These are phyloP conservation scores for Falco biarmicus DNA, from an alignment of 2,797 vertebrate species.

Conservation along the genomic window DNA sequence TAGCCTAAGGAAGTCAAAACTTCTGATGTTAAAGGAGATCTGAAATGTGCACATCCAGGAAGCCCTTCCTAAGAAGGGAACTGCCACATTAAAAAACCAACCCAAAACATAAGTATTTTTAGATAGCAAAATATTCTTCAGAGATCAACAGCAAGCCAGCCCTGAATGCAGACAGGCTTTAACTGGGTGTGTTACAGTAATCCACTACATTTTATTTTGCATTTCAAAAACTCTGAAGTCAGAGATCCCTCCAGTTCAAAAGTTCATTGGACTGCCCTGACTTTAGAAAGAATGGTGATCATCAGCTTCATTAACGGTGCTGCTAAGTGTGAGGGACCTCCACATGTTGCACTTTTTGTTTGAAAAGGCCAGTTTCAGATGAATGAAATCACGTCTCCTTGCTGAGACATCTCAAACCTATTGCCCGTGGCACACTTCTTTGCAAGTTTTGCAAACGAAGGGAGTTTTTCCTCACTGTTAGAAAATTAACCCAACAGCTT, in stretches of 20 bases:
- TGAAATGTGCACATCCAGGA: not conserved
- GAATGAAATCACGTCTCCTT: not conserved
- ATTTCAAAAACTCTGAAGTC: not conserved
- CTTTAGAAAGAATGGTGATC: not conserved
- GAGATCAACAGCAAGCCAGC: not conserved
- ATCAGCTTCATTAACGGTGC: not conserved
- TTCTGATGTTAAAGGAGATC: not conserved
- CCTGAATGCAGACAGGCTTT: not conserved
- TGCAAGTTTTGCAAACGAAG: not conserved
- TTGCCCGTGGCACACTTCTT: not conserved
- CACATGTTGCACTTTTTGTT: not conserved
- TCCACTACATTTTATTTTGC: not conserved
- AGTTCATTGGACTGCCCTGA: not conserved
- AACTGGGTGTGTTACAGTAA: not conserved
- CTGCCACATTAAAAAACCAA: not conserved
- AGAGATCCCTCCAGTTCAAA: not conserved
- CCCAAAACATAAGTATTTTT: not conserved
- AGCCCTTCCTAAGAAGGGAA: not conserved
- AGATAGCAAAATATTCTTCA: not conserved
- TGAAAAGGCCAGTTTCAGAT: not conserved
- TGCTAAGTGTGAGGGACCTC: not conserved
- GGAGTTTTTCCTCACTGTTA: not conserved
- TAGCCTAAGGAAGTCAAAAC: slow-evolving; percentile 36
- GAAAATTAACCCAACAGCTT: not conserved
- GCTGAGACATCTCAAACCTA: not conserved